Conservation (phyloP, 2,113 vertebrate species). For the Sula dactylatra region DNA sequence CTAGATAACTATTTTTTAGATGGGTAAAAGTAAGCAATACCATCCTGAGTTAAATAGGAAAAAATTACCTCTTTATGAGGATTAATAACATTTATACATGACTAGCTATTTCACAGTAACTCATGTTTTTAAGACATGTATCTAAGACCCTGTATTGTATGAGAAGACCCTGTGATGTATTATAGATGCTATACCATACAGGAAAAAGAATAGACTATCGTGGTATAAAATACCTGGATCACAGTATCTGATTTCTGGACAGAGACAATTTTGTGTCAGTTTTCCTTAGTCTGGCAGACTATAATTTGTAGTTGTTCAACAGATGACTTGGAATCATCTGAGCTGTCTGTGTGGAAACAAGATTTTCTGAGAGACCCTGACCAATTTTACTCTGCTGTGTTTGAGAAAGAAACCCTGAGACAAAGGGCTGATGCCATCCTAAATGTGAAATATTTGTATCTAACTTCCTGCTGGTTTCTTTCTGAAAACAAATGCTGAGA, state of each 20-base stretch:
- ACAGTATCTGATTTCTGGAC: not conserved
- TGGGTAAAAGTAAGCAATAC: not conserved
- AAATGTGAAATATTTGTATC: not conserved
- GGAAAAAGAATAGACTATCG: not conserved
- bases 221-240: not conserved
- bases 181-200: not conserved
- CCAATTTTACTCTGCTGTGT: not conserved
- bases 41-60: not conserved
- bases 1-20: not conserved
- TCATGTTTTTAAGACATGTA: not conserved
- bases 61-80: not conserved
- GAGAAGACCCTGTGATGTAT: not conserved
- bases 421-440: not conserved
- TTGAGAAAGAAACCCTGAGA: not conserved
- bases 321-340: not conserved
- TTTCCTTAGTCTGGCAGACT: not conserved
- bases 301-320: not conserved
- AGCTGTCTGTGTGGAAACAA: not conserved
- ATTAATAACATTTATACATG: not conserved
- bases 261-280: not conserved
- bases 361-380: not conserved
- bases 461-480: not conserved
- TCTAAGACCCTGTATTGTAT: too few species aligned
- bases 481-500: not conserved
- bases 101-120: not conserved